Evolutionary conservation across 2,888 invertebrate genomes (phyloP), one percentile per base, ranked within the genome.

Genomic region (Noctua fimbriata): DNA sequence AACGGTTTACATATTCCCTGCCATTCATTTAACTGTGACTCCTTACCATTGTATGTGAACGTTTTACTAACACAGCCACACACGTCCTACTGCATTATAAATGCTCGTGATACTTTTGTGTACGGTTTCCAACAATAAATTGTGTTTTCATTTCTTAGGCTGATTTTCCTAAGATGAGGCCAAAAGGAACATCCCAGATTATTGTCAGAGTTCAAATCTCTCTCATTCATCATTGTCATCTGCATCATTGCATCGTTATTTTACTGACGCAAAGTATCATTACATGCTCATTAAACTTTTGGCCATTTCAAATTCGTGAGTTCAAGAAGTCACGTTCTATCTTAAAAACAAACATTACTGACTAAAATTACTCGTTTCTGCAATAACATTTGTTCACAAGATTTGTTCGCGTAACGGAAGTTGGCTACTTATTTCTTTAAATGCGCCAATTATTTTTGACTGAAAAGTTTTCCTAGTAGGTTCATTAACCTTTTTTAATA

Each of bases 1-100:
- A 93, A 93, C 89, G 86, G 91, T 93, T 93, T 94, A 91, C 89
- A 92, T 93, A 90, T 91, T 90, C 90, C 89, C 91, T 91, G 88
- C 87, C 89, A 91, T 92, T 88, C 86, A 87, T 89, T 91, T 92
- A 89, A 91, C 92, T 88, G 89, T 81, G 85, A 81, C 81, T 83
- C 85, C 87, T 88, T 86, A 78, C 85, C 88, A 87, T 88, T 90
- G 91, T 93, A 89, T 93, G 93, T 92, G 92, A 90, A 92, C 91
- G 92, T 93, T 81, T 84, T 88, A 90, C 91, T 90, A 90, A 90
- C 88, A 90, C 85, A 79, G 69, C 66, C 83, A 85, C 86, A 85
- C 85, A 77, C 82, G 76, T 79, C 71, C 81, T 76, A 67, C 49
- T 78, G 72, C 76, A 81, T 77, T 78, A 49, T 73, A 84, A 70